Percentiles rank a stretch among this genome's conserved stretches.
These are phyloP conservation scores for Sinodicranocentrus sp. DNA, from an alignment of 2,888 invertebrate species.

Conservation along the genomic window DNA sequence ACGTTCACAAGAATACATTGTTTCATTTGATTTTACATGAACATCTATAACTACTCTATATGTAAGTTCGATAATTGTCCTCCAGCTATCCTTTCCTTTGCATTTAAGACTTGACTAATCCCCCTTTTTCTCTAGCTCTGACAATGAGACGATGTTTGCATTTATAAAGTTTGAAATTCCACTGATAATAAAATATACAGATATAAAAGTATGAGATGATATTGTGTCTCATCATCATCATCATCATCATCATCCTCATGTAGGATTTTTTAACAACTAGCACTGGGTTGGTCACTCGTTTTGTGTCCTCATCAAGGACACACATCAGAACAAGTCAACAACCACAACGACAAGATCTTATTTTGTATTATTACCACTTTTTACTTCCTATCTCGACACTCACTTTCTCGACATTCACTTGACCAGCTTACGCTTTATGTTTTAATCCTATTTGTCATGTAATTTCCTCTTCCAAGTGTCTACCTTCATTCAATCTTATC, in stretches of 20 bases:
- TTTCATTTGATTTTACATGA: slow-evolving; percentile 14
- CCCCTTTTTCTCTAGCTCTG: not conserved
- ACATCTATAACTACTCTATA: not conserved
- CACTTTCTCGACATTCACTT: not conserved
- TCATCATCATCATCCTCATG: not conserved
- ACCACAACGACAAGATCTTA: slow-evolving; percentile 56
- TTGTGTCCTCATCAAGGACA: slow-evolving; percentile 64
- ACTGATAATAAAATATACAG: no score
- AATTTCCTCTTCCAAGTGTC: slow-evolving; percentile 31
- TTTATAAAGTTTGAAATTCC: not conserved
- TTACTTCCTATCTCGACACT: slow-evolving; percentile 28
- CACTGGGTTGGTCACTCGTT: slow-evolving; percentile 23
- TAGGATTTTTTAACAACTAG: not conserved
- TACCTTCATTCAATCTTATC: slow-evolving; percentile 29
- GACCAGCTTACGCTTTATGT: slow-evolving; percentile 23
- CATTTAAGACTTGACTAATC: not conserved
- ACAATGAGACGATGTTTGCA: not conserved
- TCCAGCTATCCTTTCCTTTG: not conserved
- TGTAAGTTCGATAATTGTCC: slow-evolving; percentile 5
- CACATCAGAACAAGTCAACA: slow-evolving; percentile 48
- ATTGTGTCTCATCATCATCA: not conserved
- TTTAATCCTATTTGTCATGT: slow-evolving; percentile 63
- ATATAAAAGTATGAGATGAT: no score
- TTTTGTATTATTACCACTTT: slow-evolving; percentile 20
- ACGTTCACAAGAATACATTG: not conserved